Conservation (phyloP, 2,888 invertebrate genomes). For the Archips xylosteana region DNA sequence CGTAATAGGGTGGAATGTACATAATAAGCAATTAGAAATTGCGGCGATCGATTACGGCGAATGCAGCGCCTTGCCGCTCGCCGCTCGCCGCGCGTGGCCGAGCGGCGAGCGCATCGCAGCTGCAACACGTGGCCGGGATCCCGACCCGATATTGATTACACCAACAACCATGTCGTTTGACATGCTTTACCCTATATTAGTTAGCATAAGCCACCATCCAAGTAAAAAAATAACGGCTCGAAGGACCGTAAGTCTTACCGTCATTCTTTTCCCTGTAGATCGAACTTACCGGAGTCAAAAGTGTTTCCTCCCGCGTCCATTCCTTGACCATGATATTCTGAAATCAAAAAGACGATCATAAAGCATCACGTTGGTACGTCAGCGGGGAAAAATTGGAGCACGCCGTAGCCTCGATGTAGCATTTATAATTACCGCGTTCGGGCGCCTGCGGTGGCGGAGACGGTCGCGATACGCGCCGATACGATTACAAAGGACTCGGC, state of each 20-base stretch:
- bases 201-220: not conserved
- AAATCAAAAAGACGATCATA: slow-evolving; percentile 57
- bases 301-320: slow-evolving; percentile 93
- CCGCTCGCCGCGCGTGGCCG: not conserved
- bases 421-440: slow-evolving; percentile 21
- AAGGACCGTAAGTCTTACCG: not conserved
- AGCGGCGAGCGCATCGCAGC: slow-evolving; percentile 20
- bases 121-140: not conserved
- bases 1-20: slow-evolving; percentile 19
- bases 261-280: not conserved
- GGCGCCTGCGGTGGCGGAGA: not conserved
- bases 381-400: slow-evolving; percentile 6
- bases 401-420: slow-evolving; percentile 10
- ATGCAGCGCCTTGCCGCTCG: slow-evolving; percentile 15
- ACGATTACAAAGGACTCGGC: not conserved
- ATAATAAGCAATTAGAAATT: slow-evolving; percentile 44
- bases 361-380: not conserved
- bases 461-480: slow-evolving; percentile 4
- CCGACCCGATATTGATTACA: slow-evolving; percentile 10
- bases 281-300: slow-evolving; percentile 90
- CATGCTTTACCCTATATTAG: not conserved
- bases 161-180: slow-evolving; percentile 1
- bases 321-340: slow-evolving; percentile 93
- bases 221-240: not conserved
- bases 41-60: slow-evolving; percentile 40